Evolutionary conservation across 2,888 invertebrate genomes (phyloP), one percentile per base, ranked within the genome.

Genomic region (Sabellastarte sp.): DNA sequence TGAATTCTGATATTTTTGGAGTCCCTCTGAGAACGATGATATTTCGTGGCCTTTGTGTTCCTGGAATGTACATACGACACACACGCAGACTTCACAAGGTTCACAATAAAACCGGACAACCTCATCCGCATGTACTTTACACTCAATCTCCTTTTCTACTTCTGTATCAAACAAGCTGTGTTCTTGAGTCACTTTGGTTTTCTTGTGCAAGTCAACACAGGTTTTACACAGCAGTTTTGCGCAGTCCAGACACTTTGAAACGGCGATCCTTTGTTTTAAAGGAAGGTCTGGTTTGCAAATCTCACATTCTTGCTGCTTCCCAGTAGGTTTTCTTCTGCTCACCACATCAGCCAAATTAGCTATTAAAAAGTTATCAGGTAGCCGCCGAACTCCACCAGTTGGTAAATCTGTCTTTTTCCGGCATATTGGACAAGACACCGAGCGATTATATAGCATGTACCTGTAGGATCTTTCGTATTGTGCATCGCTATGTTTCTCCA

Each of bases 61-160:
- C 58, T 82, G 80, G 70, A 84, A 84, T 10, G 83, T 80, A 63
- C 83, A 84, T 20, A 84, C 74, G 31, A 83, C 77, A 73, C 83
- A 84, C 24, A 84, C 76, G 59, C 83, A 83, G 57, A 74, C 73
- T 56, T 82, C 80, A 67, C 83, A 84, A 1, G 78, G 78, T 63
- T 82, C 82, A 63, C 83, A 84, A 69, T 81, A 83, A 69, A 81
- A 84, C 1, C 82, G 72, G 15, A 70, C 79, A 29, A 75, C 73
- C 67, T 84, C 83, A 41, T 80, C 80, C 0, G 73, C 73, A 57
- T 83, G 83, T 3, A 65, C 73, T 65, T 81, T 82, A 63, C 83
- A 83, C 59, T 78, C 77, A 4, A 82, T 79, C 57, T 80, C 79
- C 67, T 81, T 83, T 68, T 83, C 80, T 0, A 79, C 79, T 55